These are phyloP conservation scores for Druon quercuslanigerum DNA, from an alignment of 1,140 invertebrate genomes.

Conservation along the genomic window DNA sequence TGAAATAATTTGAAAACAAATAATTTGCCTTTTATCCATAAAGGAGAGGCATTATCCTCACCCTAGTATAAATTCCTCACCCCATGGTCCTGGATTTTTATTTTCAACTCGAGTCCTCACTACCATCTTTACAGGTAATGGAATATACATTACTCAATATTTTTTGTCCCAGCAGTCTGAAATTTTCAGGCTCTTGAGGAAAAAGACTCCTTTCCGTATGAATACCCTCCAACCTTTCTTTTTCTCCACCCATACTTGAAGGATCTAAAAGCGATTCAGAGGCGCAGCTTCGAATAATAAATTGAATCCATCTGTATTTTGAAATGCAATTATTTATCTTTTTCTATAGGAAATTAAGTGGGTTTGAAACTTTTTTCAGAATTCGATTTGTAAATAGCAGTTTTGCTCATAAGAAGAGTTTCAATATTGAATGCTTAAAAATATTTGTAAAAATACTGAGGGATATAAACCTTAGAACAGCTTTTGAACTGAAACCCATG, in stretches of 20 bases:
- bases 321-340: conserved; percentile 16
- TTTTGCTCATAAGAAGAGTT: not conserved
- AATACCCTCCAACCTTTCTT: conserved; percentile 16
- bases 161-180: not conserved
- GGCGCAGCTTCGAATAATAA: conserved; percentile 12
- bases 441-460: not conserved
- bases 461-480: not conserved
- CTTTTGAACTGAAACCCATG: not conserved
- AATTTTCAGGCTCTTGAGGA: conserved; percentile 4
- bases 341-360: not conserved
- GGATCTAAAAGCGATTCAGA: conserved; percentile 20
- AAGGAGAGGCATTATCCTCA: too few relatives aligned
- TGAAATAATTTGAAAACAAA: too few relatives aligned
- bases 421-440: not conserved
- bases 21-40: too few relatives aligned
- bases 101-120: not conserved
- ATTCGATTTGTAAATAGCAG: conserved; percentile 1
- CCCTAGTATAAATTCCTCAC: too few relatives aligned
- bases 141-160: not conserved
- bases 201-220: conserved; percentile 23
- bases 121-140: not conserved
- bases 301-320: not conserved
- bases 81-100: not conserved
- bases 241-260: conserved; percentile 22
- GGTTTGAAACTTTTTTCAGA: not conserved